A percentile compares a stretch with the other conserved stretches of the same genome.
Evolutionary conservation across 2,113 vertebrate species (phyloP).

Genomic region (Puma concolor): DNA sequence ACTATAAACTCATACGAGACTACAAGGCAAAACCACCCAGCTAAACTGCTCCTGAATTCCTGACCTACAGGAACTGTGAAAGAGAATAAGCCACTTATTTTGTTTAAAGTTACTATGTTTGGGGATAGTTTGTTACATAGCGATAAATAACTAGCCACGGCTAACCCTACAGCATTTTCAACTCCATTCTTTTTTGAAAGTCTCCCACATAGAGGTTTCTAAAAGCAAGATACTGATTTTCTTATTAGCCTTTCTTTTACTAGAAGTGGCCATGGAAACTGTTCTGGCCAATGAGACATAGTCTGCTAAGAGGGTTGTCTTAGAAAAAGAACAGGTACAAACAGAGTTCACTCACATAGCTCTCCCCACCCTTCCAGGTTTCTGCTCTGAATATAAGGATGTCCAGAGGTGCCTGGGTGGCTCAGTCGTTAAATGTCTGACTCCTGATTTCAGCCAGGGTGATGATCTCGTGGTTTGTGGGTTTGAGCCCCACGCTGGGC

Average conservation of each 20-base stretch:
- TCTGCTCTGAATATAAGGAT: background rate
- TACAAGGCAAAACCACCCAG: background rate
- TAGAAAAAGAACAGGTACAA: background rate
- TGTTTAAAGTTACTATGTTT: background rate
- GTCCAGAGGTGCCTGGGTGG: too few species aligned
- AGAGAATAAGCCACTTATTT: background rate
- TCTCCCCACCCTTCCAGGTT: background rate
- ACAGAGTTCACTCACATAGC: background rate
- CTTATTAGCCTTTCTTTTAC: background rate
- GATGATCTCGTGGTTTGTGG: too few species aligned
- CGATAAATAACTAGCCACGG: background rate
- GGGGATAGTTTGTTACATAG: background rate
- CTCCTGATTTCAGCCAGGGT: too few species aligned
- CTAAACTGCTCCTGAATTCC: background rate
- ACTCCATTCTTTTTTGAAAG: background rate
- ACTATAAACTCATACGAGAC: background rate
- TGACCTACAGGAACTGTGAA: background rate
- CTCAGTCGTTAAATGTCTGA: too few species aligned
- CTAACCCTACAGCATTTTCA: background rate
- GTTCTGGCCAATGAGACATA: background rate
- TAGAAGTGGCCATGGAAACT: background rate
- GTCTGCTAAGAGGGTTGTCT: background rate
- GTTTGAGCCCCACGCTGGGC: too few species aligned
- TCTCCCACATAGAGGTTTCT: background rate
- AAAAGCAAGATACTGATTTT: slow-evolving; percentile 9